These are phyloP conservation scores for Caretta caretta DNA, from an alignment of 2,113 vertebrate genomes.

Conservation along the genomic window DNA sequence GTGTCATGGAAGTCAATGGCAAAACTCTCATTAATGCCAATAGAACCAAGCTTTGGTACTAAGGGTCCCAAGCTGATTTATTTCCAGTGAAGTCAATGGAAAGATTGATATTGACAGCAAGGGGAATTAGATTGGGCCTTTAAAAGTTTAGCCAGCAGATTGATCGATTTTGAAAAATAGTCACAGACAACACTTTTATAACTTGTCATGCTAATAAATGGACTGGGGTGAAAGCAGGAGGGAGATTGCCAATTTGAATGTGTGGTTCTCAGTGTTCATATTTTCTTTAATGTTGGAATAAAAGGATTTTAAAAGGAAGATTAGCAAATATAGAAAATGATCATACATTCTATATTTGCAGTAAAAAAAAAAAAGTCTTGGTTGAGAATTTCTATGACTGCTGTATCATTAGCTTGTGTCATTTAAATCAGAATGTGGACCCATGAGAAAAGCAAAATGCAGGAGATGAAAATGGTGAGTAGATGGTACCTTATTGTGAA, in stretches of 20 bases:
- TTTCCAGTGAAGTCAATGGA: not conserved
- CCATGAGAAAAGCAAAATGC: not conserved
- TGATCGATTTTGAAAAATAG: not conserved
- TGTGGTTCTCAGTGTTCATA: not conserved
- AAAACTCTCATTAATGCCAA: not conserved
- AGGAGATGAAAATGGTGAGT: not conserved
- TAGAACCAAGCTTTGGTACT: not conserved
- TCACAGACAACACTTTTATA: not conserved
- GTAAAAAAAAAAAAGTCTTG: slow-evolving; percentile 9
- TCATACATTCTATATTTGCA: not conserved
- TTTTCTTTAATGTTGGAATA: slow-evolving; percentile 36
- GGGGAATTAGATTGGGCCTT: not conserved
- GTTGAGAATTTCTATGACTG: not conserved
- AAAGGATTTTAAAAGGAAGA: slow-evolving; percentile 10
- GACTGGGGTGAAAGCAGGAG: not conserved
- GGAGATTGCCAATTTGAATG: not conserved
- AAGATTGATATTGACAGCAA: not conserved
- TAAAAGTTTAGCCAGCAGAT: not conserved
- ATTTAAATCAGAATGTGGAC: not conserved
- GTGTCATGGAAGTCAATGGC: not conserved
- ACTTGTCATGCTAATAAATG: not conserved
- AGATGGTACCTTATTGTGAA: not conserved
- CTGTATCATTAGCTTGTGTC: not conserved
- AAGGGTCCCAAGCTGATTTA: not conserved
- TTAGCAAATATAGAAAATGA: not conserved